Conservation (phyloP, 2,888 invertebrate genomes). For the Ectobius pallidus region DNA sequence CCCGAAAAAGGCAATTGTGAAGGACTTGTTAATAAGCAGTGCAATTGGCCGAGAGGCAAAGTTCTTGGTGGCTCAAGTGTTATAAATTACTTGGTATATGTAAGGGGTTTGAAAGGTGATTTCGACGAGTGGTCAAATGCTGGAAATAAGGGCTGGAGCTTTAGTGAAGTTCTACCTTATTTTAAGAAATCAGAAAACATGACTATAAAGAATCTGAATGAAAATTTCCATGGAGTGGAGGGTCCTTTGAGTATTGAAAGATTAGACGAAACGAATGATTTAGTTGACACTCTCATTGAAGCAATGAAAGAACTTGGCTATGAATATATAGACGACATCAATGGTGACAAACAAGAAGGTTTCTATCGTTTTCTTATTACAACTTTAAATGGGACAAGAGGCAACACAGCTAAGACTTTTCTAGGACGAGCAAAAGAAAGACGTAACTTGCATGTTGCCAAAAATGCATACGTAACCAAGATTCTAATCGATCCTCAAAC, state of each 20-base stretch:
- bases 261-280: no score
- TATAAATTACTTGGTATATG: constrained; percentile 84
- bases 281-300: constrained; percentile 34
- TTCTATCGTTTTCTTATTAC: constrained; percentile 53
- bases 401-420: constrained; percentile 71
- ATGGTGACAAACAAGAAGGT: constrained; percentile 53
- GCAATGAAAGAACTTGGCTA: constrained; percentile 44
- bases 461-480: constrained; percentile 64
- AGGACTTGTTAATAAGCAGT: constrained; percentile 51
- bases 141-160: constrained; percentile 84
- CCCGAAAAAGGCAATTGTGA: constrained; percentile 51
- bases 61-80: constrained; percentile 83
- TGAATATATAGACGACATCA: constrained; percentile 67
- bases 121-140: constrained; percentile 79
- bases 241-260: not conserved
- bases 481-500: constrained; percentile 63
- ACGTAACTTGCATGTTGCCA: constrained; percentile 67
- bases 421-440: constrained; percentile 64
- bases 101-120: constrained; percentile 78
- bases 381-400: constrained; percentile 68
- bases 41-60: constrained; percentile 78
- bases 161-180: constrained; percentile 72
- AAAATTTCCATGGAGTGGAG: not conserved
- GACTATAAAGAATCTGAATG: constrained; percentile 54
- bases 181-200: constrained; percentile 80